Evolutionary conservation across 2,888 invertebrate species (phyloP), one percentile per base, ranked within the genome.

Genomic region (Boloria selene): DNA sequence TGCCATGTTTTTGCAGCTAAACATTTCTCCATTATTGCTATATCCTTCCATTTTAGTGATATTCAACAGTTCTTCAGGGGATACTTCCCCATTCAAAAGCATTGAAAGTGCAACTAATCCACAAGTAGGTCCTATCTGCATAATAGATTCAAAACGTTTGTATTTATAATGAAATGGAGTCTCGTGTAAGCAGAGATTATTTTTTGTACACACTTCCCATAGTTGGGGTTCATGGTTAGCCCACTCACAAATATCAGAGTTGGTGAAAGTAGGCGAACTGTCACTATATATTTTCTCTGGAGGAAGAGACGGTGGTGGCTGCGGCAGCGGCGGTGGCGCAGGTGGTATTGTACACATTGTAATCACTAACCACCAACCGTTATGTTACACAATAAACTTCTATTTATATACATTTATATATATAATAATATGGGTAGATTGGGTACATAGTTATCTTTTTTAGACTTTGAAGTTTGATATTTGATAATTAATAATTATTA

Each of bases 21-120:
- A 96, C 93, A 98, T 96, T 93, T 98, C 98, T 10, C 98, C 98
- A 75, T 97, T 95, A 73, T 94, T 94, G 3, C 96, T 96, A 77
- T 93, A 96, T 2, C 95, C 94, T 72, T 93, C 86, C 22, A 87
- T 79, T 81, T 93, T 93, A 0, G 97, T 96, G 72, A 93, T 90
- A 67, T 93, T 87, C 1, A 96, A 87, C 16, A 94, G 92, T 65
- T 95, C 88, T 31, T 86, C 91, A 10, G 93, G 88, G n/a, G 93
- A 83, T 5, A 93, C 90, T 64, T 88, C 87, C 56, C 93, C 93
- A 69, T 94, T 93, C 0, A 95, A 88, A 56, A 96, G 92, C 96
- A 98, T 97, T 49, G 96, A 95, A 42, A 98, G 84, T 2, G 97
- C 97, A n/a, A 96, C 96, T 65, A 98, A 84, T 10, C 98, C 98